Conservation (phyloP, 2,888 invertebrate species). For the Cephus sareptanus region DNA sequence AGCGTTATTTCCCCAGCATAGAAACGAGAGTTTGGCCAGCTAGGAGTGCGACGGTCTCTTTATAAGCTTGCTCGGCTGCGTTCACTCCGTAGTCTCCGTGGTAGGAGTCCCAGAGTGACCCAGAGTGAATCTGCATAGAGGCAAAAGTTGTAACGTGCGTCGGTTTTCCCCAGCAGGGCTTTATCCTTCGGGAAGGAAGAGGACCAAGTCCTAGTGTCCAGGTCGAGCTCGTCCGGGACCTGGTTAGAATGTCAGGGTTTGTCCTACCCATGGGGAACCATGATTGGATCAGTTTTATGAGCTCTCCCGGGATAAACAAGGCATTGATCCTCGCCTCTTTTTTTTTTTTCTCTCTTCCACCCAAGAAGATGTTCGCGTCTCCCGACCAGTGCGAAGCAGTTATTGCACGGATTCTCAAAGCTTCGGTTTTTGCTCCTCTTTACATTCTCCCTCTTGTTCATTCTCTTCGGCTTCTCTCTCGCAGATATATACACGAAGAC, state of each 20-base stretch:
- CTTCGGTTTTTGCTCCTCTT: neutral
- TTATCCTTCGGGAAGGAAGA: neutral
- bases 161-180: neutral
- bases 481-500: neutral
- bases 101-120: conserved; percentile 26
- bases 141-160: conserved; percentile 35
- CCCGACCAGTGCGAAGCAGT: neutral
- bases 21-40: neutral
- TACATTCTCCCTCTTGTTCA: conserved; percentile 19
- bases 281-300: conserved; percentile 70
- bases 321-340: conserved; percentile 52
- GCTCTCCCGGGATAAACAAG: conserved; percentile 67
- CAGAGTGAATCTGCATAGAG: conserved; percentile 44
- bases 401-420: conserved; percentile 1
- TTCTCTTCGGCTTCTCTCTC: conserved; percentile 12
- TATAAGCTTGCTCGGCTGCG: neutral
- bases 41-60: neutral
- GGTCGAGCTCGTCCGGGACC: neutral
- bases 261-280: conserved; percentile 54
- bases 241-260: neutral
- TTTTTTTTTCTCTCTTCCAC: neutral
- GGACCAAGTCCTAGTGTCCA: neutral
- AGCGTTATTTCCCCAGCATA: neutral
- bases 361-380: neutral
- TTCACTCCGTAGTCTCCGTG: neutral